phyloP scores from a whole-genome alignment of 92 coral and sea anemone species.

The Pocillopora grandis region DNA sequence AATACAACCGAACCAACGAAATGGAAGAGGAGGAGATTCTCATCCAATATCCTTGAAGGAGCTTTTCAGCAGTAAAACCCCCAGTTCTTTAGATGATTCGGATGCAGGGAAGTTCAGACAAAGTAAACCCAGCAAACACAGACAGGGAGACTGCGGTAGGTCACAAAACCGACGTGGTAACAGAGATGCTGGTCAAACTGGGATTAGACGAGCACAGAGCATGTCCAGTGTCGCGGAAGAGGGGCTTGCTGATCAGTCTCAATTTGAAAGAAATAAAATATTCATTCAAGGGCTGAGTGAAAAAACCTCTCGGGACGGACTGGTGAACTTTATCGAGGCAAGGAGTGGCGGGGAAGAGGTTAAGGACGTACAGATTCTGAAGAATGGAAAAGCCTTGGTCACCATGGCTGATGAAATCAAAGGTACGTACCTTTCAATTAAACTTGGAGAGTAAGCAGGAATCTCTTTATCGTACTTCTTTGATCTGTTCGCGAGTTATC shows the following conservation, averaged over 20 bases:
- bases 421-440: background rate
- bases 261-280: slow-evolving; percentile 53
- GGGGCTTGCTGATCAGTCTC: background rate
- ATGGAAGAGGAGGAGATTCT: background rate
- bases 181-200: background rate
- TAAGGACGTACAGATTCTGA: slow-evolving; percentile 35
- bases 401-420: slow-evolving; percentile 22
- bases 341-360: slow-evolving; percentile 61
- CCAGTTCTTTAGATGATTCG: background rate
- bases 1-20: background rate
- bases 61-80: too few species aligned
- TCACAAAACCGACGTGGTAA: too few species aligned
- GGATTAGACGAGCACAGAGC: background rate
- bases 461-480: too few species aligned
- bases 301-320: slow-evolving; percentile 51
- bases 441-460: background rate
- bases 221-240: background rate
- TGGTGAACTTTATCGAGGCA: slow-evolving; percentile 67
- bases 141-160: background rate
- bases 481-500: too few species aligned
- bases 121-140: background rate
- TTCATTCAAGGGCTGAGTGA: slow-evolving; percentile 55
- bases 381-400: slow-evolving; percentile 51
- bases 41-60: background rate
- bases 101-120: background rate